phyloP scores from a whole-genome alignment of 1,140 invertebrate species.

The Colletes gigas region DNA sequence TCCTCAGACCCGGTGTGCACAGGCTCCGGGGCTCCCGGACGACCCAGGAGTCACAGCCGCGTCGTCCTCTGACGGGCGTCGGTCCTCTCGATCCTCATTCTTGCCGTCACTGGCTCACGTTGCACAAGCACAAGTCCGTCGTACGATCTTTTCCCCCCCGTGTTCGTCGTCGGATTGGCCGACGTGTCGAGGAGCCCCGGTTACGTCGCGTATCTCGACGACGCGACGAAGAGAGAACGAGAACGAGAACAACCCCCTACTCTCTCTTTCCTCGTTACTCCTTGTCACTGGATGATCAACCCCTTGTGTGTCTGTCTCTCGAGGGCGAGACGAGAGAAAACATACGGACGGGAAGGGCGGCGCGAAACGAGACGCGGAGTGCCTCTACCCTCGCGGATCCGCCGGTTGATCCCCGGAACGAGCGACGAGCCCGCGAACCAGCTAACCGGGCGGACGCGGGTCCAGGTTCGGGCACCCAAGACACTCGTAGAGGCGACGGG shows the following conservation, averaged over 20 bases:
- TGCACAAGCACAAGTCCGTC: too few relatives aligned
- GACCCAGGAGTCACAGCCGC: conserved; percentile 2
- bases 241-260: neutral
- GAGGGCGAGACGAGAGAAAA: neutral
- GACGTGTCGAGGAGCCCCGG: neutral
- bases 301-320: neutral
- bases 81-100: conserved; percentile 11
- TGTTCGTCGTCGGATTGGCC: neutral
- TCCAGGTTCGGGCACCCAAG: neutral
- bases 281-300: neutral
- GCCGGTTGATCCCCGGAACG: too few relatives aligned
- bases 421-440: too few relatives aligned
- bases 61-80: conserved; percentile 4
- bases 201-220: neutral
- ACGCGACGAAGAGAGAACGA: neutral
- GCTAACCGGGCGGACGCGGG: too few relatives aligned
- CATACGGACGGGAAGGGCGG: conserved; percentile 14
- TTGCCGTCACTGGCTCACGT: neutral
- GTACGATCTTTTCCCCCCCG: too few relatives aligned
- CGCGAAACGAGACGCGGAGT: neutral
- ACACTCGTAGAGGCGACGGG: neutral
- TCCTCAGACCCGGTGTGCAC: conserved; percentile 20
- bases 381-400: too few relatives aligned
- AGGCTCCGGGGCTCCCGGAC: neutral
- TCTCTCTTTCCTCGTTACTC: neutral